Evolutionary conservation across 2,797 vertebrate genomes (phyloP).

Genomic region (Hybognathus amarus): DNA sequence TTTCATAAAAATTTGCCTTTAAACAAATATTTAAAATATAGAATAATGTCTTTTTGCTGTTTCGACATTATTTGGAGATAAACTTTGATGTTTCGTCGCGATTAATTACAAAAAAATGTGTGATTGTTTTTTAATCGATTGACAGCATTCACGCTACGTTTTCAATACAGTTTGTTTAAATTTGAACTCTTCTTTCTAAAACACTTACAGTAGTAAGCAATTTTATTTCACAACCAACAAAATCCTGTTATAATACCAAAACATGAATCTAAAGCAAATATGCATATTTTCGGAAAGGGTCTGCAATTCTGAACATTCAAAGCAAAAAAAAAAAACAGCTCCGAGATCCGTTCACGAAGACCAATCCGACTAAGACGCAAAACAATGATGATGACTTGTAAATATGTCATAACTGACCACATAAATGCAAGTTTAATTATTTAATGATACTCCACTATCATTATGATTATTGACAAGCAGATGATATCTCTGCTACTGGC

Average conservation of each 20-base stretch:
- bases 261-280: not conserved
- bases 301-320: not conserved
- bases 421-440: not conserved
- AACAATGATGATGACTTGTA: not conserved
- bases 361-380: not conserved
- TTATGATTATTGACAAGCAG: not conserved
- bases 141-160: too few relatives aligned
- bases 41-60: too few relatives aligned
- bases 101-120: too few relatives aligned
- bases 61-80: too few relatives aligned
- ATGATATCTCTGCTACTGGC: not conserved
- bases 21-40: too few relatives aligned
- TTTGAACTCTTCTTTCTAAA: not conserved
- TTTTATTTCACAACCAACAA: not conserved
- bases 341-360: not conserved
- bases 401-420: not conserved
- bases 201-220: too few relatives aligned
- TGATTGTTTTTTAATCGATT: too few relatives aligned
- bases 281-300: not conserved
- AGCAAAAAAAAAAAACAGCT: constrained; percentile 5
- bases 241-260: not conserved
- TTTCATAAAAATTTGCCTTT: too few relatives aligned
- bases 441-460: not conserved
- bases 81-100: too few relatives aligned
- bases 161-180: not conserved